Evolutionary conservation across 2,113 vertebrate genomes (phyloP).

Genomic region (Corythaeola cristata): DNA sequence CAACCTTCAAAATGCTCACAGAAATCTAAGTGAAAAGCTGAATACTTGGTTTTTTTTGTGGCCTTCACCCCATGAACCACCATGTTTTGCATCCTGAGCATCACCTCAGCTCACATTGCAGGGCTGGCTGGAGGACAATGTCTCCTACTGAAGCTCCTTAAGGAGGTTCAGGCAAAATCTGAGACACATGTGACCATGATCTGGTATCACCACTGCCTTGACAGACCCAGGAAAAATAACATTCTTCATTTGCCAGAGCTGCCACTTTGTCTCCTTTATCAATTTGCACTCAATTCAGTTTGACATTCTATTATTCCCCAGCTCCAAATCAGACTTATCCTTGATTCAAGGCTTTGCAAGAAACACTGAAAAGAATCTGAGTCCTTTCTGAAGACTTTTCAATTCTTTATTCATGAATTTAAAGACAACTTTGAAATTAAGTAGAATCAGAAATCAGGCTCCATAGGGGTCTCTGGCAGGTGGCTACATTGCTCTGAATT

Average conservation of each 20-base stretch:
- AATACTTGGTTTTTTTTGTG: not conserved
- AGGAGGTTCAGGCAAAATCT: not conserved
- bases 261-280: not conserved
- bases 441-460: not conserved
- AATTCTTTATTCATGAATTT: not conserved
- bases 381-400: not conserved
- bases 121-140: not conserved
- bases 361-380: constrained; percentile 5
- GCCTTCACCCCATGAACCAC: not conserved
- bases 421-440: constrained; percentile 16
- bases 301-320: not conserved
- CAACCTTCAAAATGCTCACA: not conserved
- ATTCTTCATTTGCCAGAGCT: not conserved
- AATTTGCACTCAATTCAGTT: not conserved
- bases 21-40: not conserved
- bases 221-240: not conserved
- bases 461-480: not conserved
- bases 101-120: not conserved
- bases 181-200: not conserved
- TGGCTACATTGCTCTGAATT: not conserved
- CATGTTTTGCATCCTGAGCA: not conserved
- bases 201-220: rapidly evolving
- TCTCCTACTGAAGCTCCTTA: not conserved
- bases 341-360: not conserved
- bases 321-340: not conserved